Evolutionary conservation across 2,113 vertebrate species (phyloP).

Genomic region (Spea multiplicata): DNA sequence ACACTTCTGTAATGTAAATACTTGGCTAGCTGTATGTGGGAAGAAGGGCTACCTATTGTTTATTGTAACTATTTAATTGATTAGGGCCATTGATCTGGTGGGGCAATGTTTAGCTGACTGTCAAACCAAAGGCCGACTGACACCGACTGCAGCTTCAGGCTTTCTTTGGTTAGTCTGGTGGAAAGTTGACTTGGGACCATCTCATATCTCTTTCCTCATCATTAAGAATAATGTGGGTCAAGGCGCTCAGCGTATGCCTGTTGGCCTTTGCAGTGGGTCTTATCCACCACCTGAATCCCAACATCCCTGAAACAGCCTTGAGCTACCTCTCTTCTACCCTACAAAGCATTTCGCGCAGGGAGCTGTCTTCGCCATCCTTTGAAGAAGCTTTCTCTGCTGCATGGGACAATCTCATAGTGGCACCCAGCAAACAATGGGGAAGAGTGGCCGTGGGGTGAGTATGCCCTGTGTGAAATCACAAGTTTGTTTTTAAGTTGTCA

Average conservation of each 20-base stretch:
- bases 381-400: constrained; percentile 77
- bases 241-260: constrained; percentile 72
- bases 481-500: too few species aligned
- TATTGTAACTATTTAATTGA: too few species aligned
- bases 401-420: constrained; percentile 83
- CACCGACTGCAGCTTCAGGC: neutral
- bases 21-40: too few species aligned
- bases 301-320: constrained; percentile 66
- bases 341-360: constrained; percentile 42
- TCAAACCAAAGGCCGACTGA: neutral
- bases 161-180: neutral
- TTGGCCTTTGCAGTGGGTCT: constrained; percentile 78
- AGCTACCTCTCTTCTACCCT: constrained; percentile 67
- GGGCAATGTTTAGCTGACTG: neutral
- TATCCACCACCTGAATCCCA: constrained; percentile 66
- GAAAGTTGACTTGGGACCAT: neutral
- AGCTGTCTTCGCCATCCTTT: constrained; percentile 47
- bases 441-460: constrained; percentile 92
- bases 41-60: too few species aligned
- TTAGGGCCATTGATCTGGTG: neutral
- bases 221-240: constrained; percentile 75
- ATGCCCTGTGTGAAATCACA: neutral
- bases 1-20: too few species aligned
- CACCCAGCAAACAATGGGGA: constrained; percentile 77
- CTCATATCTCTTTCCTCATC: neutral